Base-by-base conservation (phyloP, 2,888 invertebrate genomes). In the Oligia latruncula region DNA sequence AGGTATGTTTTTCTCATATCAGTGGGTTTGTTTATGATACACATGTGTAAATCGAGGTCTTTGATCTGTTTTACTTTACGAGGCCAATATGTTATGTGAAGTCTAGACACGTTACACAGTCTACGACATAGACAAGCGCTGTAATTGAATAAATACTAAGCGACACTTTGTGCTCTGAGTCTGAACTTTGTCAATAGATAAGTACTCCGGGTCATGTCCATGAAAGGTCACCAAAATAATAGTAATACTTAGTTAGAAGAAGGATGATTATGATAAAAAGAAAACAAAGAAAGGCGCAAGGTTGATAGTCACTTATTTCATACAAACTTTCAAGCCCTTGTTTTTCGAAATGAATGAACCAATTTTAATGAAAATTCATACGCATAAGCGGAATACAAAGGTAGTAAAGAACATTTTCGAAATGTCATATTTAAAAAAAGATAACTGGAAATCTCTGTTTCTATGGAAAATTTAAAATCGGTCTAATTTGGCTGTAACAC, bases 51-150 rank as follows among this genome's bases (percentile, higher is more conserved):
- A 82, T 84, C 35, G 85, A 83, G 85, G 85, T 83, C 82, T 83
- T 84, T 83, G 82, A 71, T 80, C 82, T 82, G 55, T 58, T 80
- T 67, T 82, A 82, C 58, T 83, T 84, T 67, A 83, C 62, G 80
- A 84, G 52, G 84, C 74, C 84, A 66, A 66, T 60, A 80, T 84
- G 62, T 67, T 81, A 71, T 71, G 82, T 84, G 85, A 71, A 81
- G 82, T 83, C 82, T 83, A 83, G 82, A 83, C 82, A 81, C 66
- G 81, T 80, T 83, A 84, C 75, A 80, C 78, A 82, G 82, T 85
- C 85, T 84, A 84, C 67, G 67, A 81, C 81, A 81, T 75, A 84
- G 85, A 83, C 81, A 80, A 84, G 55, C 81, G 75, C 64, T n/a
- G 71, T 84, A 84, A 84, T 84, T 85, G 62, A 81, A 83, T 67